Evolutionary conservation across 2,888 invertebrate genomes (phyloP).

Genomic region (Orthonychiurus folsomi): DNA sequence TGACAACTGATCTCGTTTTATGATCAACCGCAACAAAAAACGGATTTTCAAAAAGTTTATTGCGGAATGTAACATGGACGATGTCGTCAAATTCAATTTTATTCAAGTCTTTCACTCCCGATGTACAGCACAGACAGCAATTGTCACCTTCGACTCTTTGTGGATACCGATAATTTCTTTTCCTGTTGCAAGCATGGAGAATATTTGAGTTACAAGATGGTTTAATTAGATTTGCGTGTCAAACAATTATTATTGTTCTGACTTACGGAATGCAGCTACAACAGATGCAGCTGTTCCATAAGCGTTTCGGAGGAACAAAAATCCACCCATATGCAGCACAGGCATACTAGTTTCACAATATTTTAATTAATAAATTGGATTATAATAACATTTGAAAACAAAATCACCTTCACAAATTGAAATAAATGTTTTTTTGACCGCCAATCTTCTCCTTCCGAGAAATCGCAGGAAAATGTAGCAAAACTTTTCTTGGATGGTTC

Average conservation of each 20-base stretch:
- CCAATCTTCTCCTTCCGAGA: conserved; percentile 2
- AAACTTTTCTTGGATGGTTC: no score
- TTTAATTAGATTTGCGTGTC: neutral
- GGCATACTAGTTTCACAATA: no score
- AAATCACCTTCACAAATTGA: neutral
- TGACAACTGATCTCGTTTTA: conserved; percentile 65
- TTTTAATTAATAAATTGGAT: no score
- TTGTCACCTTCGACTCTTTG: conserved; percentile 8
- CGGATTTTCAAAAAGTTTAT: conserved; percentile 74
- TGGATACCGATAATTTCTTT: neutral
- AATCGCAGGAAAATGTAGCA: no score
- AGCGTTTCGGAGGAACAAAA: neutral
- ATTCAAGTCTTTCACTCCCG: conserved; percentile 2
- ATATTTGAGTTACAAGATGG: neutral
- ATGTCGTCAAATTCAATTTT: conserved; percentile 43
- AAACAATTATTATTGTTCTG: neutral
- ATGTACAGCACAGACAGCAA: conserved; percentile 2
- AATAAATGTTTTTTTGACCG: neutral
- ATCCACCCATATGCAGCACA: conserved; percentile 3
- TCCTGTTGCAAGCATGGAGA: neutral
- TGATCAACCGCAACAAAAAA: conserved; percentile 80
- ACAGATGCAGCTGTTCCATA: conserved; percentile 48
- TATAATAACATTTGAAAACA: no score
- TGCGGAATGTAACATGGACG: conserved; percentile 75
- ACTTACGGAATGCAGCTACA: conserved; percentile 61